Percentiles rank a stretch among this genome's conserved stretches.
These are phyloP conservation scores for Phrynocephalus versicolor DNA, from an alignment of 2,113 vertebrate genomes.

Conservation along the genomic window DNA sequence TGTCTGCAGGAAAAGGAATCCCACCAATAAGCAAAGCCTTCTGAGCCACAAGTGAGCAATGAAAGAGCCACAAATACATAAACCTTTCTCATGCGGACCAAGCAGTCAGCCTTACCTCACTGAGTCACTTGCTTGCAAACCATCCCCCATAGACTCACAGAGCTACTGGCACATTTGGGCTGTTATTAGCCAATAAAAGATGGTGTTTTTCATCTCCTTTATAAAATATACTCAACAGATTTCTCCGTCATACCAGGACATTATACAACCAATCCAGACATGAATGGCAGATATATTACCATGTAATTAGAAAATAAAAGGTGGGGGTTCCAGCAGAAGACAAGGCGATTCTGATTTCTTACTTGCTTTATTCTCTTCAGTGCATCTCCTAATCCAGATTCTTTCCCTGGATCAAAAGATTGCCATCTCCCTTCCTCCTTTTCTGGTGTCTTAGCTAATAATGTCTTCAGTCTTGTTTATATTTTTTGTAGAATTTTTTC, in stretches of 20 bases:
- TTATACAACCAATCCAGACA: neutral
- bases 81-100: neutral
- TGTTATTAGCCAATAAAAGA: neutral
- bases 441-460: neutral
- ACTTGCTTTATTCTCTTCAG: neutral
- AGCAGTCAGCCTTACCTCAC: neutral
- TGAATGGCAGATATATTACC: neutral
- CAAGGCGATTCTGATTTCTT: neutral
- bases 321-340: no score
- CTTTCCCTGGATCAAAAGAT: neutral
- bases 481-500: no score
- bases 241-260: neutral
- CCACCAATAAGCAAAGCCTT: constrained; percentile 26
- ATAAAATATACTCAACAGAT: neutral
- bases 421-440: neutral
- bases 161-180: neutral
- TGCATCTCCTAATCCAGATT: neutral
- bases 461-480: neutral
- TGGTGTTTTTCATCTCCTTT: neutral
- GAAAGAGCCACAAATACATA: neutral
- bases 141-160: neutral
- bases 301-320: neutral
- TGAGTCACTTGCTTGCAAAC: no score
- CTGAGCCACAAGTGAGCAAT: neutral
- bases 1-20: constrained; percentile 27